phyloP scores from a whole-genome alignment of 2,797 vertebrate species.

The Enoplosus armatus region DNA sequence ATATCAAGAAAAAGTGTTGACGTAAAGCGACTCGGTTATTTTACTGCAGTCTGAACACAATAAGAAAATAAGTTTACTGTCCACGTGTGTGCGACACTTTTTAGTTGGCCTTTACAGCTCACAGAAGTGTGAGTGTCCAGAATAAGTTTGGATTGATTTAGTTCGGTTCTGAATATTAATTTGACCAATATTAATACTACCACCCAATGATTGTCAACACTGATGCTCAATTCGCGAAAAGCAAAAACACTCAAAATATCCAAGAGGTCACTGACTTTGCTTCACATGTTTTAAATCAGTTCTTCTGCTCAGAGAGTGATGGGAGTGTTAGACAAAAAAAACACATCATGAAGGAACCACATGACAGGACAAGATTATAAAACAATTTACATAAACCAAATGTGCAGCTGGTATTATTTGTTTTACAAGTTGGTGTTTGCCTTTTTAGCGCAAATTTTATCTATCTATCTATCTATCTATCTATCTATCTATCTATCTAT shows the following conservation, averaged over 20 bases:
- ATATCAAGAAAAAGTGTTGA: background rate
- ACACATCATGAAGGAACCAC: background rate
- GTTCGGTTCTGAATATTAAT: background rate
- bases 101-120: background rate
- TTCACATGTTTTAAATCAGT: too few species aligned
- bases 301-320: too few species aligned
- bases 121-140: background rate
- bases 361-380: background rate
- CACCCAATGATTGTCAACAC: background rate
- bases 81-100: background rate
- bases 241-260: background rate
- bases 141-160: background rate
- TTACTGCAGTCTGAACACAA: background rate
- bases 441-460: background rate
- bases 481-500: slow-evolving; percentile 46
- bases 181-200: background rate
- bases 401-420: background rate
- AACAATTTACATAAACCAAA: background rate
- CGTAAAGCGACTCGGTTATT: background rate
- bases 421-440: background rate
- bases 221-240: background rate
- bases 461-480: slow-evolving; percentile 55
- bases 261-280: background rate
- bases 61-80: background rate
- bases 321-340: too few species aligned